Evolutionary conservation across 1,140 invertebrate genomes (phyloP).

Genomic region (Drosophila cardini): DNA sequence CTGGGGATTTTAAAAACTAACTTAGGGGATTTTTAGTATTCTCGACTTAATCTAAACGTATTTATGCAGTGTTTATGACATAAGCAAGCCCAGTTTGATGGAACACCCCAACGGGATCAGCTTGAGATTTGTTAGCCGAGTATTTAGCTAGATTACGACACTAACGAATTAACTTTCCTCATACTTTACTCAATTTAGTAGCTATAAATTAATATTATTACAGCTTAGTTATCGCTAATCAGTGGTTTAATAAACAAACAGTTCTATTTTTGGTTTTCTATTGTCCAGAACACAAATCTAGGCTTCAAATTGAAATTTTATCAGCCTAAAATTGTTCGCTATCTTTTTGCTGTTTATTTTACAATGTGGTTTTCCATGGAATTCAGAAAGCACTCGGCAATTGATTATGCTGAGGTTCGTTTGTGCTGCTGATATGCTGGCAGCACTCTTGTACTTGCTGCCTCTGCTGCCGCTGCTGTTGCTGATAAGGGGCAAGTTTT

Average conservation of each 20-base stretch:
- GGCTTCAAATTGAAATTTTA: slow-evolving; percentile 13
- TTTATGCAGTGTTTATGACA: slow-evolving; percentile 73
- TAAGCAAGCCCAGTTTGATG: slow-evolving; percentile 48
- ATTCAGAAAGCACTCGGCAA: neutral
- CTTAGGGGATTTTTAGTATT: slow-evolving; percentile 51
- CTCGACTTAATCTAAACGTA: slow-evolving; percentile 56
- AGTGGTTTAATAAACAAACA: slow-evolving; percentile 2
- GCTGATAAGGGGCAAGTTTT: slow-evolving; percentile 38
- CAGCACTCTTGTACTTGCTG: slow-evolving; percentile 1
- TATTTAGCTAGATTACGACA: neutral
- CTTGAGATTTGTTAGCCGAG: neutral
- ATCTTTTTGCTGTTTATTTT: neutral
- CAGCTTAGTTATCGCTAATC: slow-evolving; percentile 11
- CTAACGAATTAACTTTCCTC: neutral
- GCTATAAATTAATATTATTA: neutral
- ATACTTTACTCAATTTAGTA: neutral
- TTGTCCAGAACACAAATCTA: slow-evolving; percentile 37
- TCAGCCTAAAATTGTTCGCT: slow-evolving; percentile 26
- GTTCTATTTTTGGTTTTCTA: slow-evolving; percentile 1
- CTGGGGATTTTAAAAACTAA: slow-evolving; percentile 60
- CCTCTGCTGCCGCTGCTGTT: neutral
- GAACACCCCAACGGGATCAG: neutral
- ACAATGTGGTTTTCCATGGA: slow-evolving; percentile 17
- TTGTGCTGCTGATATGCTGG: slow-evolving; percentile 33
- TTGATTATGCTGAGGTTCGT: neutral